Base-by-base conservation (phyloP, 2,113 vertebrate species). In the Vulpes vulpes region DNA sequence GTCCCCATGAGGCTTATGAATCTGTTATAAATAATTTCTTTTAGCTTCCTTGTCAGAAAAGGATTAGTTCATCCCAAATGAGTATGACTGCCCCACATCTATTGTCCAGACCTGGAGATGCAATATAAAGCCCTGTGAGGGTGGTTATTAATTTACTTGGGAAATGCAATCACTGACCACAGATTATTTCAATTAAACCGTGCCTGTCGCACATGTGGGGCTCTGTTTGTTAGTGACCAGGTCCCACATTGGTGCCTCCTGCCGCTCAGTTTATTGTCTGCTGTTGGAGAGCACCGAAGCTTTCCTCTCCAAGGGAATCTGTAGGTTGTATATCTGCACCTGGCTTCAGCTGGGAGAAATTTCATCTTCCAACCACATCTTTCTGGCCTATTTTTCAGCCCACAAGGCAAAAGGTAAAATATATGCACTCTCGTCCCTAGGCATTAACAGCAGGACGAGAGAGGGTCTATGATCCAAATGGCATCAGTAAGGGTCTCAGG, bases 21-120 rank as follows among this genome's bases (percentile, higher is more conserved):
- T 93, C 84, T 87, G 78, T 86, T 89, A 79, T 15, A 92, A 89
- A 80, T 89, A 76, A 98, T 89, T 90, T n/a, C 53, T 64, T 91
- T 88, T 62, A 90, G 91, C 91, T 95, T 97, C 17, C 80, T 94
- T 71, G 91, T 81, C 91, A 93, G 73, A 93, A 65, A 69, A 16
- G 60, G 82, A 55, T 92, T 91, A 86, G 51, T 95, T 94, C 62
- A 60, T 55, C 86, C 59, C 49, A 64, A 73, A 83, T 69, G 22
- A 88, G 62, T 30, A 62, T 0, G 53, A 17, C 19, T 38, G 4
- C 65, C 23, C 27, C 35, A 0, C 38, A 80, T 74, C 83, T 87
- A 25, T 92, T 84, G 90, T 79, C 74, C 82, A 55, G 60, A 89
- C 51, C 11, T 15, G 3, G 25, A 35, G 20, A 85, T 22, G 35